These are phyloP conservation scores for Danio jaintianensis DNA, from an alignment of 2,797 vertebrate species.

Conservation along the genomic window DNA sequence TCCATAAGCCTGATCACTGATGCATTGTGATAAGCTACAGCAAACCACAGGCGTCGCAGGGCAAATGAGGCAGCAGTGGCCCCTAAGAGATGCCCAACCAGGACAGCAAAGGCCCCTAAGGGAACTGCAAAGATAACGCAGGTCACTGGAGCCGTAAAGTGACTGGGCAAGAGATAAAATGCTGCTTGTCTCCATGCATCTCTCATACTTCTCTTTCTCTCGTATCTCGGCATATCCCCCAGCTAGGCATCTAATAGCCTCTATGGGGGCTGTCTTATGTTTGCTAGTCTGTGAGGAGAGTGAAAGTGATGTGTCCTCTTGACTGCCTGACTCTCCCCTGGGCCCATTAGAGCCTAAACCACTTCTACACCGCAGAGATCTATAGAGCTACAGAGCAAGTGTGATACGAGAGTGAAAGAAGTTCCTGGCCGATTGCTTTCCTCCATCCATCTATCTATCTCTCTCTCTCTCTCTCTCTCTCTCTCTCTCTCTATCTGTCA, in stretches of 20 bases:
- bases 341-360: slow-evolving; percentile 60
- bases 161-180: slow-evolving; percentile 50
- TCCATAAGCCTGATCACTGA: neutral
- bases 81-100: slow-evolving; percentile 31
- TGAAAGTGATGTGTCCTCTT: slow-evolving; percentile 55
- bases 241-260: slow-evolving; percentile 67
- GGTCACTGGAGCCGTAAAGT: slow-evolving; percentile 53
- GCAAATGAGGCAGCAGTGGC: slow-evolving; percentile 6
- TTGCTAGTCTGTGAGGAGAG: slow-evolving; percentile 52
- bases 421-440: slow-evolving; percentile 11
- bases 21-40: slow-evolving; percentile 27
- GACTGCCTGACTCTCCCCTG: slow-evolving; percentile 49
- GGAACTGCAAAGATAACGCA: slow-evolving; percentile 56
- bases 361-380: slow-evolving; percentile 68
- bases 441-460: too few species aligned
- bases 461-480: too few species aligned
- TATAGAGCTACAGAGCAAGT: slow-evolving; percentile 63
- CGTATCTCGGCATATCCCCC: slow-evolving; percentile 40
- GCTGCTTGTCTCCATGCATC: slow-evolving; percentile 43
- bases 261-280: slow-evolving; percentile 63
- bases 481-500: slow-evolving; percentile 7
- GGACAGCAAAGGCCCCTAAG: slow-evolving; percentile 53
- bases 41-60: neutral
- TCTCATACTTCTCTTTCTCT: slow-evolving; percentile 44
- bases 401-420: slow-evolving; percentile 56